phyloP scores from a whole-genome alignment of 2,888 invertebrate genomes.

The Agrotis puta region DNA sequence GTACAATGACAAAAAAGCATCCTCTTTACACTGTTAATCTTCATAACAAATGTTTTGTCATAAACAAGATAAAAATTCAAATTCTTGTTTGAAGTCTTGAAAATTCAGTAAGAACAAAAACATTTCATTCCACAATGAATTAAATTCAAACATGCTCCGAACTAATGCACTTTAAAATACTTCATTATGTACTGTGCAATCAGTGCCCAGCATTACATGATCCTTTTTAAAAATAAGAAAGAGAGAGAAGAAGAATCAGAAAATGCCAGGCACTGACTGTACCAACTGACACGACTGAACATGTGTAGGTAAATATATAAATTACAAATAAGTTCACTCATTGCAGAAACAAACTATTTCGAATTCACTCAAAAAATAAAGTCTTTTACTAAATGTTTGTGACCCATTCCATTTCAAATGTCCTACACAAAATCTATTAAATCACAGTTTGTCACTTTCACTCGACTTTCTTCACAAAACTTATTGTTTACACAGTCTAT shows the following conservation, averaged over 20 bases:
- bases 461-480: slow-evolving; percentile 25
- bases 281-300: not conserved
- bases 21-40: not conserved
- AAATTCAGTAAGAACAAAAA: too few species aligned
- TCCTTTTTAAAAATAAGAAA: not conserved
- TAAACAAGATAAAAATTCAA: not conserved
- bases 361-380: slow-evolving; percentile 23
- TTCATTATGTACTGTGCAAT: not conserved
- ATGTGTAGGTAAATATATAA: not conserved
- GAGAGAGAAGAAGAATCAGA: not conserved
- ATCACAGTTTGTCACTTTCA: slow-evolving; percentile 56
- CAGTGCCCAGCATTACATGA: not conserved
- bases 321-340: slow-evolving; percentile 20
- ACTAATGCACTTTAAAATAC: not conserved
- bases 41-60: not conserved
- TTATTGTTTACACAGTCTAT: slow-evolving; percentile 62
- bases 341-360: slow-evolving; percentile 6
- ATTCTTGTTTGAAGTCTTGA: not conserved
- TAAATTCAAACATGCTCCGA: slow-evolving; percentile 5
- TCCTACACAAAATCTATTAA: slow-evolving; percentile 26
- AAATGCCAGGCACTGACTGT: not conserved
- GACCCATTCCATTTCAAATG: slow-evolving; percentile 13
- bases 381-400: slow-evolving; percentile 31
- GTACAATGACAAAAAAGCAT: not conserved
- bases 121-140: not conserved